A percentile compares a stretch with the other conserved stretches of the same genome.
Evolutionary conservation across 2,797 vertebrate genomes (phyloP).

Genomic region (Vultur gryphus): DNA sequence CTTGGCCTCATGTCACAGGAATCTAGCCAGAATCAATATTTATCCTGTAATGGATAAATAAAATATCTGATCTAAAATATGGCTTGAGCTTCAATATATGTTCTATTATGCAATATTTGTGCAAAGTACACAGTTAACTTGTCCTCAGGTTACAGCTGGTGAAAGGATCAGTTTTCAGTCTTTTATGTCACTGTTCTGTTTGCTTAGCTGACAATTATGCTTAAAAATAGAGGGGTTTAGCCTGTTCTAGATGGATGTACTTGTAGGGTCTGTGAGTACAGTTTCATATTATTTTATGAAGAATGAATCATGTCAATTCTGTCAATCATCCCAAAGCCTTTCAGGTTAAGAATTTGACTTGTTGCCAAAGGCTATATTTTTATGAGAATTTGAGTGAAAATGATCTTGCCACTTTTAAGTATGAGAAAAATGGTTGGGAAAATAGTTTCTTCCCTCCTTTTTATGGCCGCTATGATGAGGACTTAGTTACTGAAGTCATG

Average conservation of each 20-base stretch:
- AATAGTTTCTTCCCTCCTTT: not conserved
- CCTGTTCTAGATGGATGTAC: not conserved
- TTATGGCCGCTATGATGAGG: not conserved
- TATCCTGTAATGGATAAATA: not conserved
- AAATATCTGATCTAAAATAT: not conserved
- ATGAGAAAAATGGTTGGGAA: not conserved
- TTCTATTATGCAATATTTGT: not conserved
- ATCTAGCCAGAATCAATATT: conserved; percentile 16
- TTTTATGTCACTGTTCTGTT: conserved; percentile 21
- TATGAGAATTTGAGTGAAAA: not conserved
- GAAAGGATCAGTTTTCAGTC: not conserved
- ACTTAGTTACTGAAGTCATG: not conserved
- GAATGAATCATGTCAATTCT: not conserved
- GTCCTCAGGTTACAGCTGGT: not conserved
- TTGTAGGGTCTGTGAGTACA: not conserved
- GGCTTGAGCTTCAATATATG: not conserved
- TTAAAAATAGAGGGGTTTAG: not conserved
- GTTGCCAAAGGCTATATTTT: conserved; percentile 17
- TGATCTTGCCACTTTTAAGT: not conserved
- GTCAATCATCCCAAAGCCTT: conserved; percentile 32
- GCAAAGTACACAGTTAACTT: not conserved
- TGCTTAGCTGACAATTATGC: conserved; percentile 2
- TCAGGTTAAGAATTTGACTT: not conserved
- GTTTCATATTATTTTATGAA: not conserved
- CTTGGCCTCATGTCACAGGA: not conserved